Evolutionary conservation across 2,113 vertebrate genomes (phyloP).

Genomic region (Benitochromis conjunctus): DNA sequence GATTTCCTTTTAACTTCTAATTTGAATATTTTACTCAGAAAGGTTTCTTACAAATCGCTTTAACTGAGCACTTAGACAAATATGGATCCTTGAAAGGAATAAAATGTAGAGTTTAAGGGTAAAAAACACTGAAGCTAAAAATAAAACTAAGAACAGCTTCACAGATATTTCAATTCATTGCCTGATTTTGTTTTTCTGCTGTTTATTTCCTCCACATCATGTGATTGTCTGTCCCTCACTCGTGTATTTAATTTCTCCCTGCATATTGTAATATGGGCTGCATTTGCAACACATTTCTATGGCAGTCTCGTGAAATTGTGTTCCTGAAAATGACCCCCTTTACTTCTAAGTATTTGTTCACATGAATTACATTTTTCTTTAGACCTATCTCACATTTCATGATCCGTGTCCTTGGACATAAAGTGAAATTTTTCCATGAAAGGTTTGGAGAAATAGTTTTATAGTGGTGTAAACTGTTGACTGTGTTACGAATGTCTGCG

Average conservation of each 20-base stretch:
- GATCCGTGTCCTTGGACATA: background rate
- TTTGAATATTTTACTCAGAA: background rate
- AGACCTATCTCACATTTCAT: background rate
- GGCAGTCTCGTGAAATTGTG: background rate
- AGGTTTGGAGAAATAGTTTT: background rate
- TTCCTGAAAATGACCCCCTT: background rate
- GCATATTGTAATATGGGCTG: background rate
- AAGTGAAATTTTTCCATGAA: background rate
- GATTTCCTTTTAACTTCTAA: background rate
- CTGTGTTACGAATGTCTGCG: no score
- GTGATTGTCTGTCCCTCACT: background rate
- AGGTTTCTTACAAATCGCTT: background rate
- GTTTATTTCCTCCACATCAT: background rate
- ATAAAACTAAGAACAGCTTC: background rate
- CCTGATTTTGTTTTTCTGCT: fast-evolving
- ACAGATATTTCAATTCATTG: background rate
- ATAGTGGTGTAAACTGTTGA: background rate
- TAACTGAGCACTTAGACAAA: background rate
- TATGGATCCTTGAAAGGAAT: background rate
- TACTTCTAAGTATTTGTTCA: background rate
- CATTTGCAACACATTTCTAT: background rate
- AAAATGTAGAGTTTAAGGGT: background rate
- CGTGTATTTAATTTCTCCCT: background rate
- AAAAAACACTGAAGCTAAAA: background rate
- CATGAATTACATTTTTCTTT: background rate